phyloP scores from a whole-genome alignment of 2,797 vertebrate genomes.

The Mus spretus region DNA sequence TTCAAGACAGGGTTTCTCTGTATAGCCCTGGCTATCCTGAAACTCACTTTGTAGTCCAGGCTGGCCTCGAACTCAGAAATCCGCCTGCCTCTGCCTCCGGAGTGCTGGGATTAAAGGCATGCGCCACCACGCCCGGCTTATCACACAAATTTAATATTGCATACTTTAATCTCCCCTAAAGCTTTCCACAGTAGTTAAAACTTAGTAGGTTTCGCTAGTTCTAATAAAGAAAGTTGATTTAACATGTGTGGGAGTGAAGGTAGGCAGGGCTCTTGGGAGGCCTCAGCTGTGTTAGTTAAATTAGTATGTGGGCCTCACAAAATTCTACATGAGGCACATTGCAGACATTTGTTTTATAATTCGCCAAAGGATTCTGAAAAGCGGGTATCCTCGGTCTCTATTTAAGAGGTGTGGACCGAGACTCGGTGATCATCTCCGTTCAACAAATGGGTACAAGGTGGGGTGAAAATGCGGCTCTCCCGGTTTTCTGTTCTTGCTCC shows the following conservation, averaged over 20 bases:
- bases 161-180: not conserved
- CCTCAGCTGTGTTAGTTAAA: not conserved
- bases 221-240: not conserved
- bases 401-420: not conserved
- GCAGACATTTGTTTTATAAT: not conserved
- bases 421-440: constrained; percentile 5
- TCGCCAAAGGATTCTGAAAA: constrained; percentile 12
- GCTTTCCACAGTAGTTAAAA: not conserved
- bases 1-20: too few species aligned
- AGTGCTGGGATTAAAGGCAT: too few species aligned
- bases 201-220: not conserved
- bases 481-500: not conserved
- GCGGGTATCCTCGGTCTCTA: not conserved
- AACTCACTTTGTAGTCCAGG: too few species aligned
- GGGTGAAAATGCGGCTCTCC: not conserved
- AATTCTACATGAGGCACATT: not conserved
- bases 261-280: not conserved
- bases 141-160: constrained; percentile 6
- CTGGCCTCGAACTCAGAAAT: too few species aligned
- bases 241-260: not conserved
- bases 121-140: not conserved
- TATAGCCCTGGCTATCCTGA: too few species aligned
- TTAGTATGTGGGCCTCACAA: not conserved
- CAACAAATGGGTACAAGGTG: not conserved
- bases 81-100: too few species aligned